These are phyloP conservation scores for Cichlasoma orientale DNA, from an alignment of 2,797 vertebrate genomes.

Conservation along the genomic window DNA sequence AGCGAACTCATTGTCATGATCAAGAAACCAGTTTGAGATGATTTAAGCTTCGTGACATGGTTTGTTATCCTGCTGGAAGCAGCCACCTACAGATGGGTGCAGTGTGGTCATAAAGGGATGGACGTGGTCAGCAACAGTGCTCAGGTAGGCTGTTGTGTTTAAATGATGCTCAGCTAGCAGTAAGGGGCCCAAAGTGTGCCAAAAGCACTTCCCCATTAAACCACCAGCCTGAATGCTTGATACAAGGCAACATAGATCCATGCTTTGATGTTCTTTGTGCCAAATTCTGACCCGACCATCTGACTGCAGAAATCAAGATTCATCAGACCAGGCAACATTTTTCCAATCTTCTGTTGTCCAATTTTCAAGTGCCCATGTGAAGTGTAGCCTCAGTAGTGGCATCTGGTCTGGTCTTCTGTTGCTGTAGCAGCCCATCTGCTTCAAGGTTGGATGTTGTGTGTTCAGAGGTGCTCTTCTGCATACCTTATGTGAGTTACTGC, in stretches of 20 bases:
- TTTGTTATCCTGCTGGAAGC: neutral
- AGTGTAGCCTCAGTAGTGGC: neutral
- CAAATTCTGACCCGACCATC: neutral
- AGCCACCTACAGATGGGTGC: neutral
- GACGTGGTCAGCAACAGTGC: no score
- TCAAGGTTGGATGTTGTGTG: neutral
- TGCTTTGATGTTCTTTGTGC: neutral
- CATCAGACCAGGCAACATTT: neutral
- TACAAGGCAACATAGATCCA: neutral
- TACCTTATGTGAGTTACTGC: neutral
- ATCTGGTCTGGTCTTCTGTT: neutral
- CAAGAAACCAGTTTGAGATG: neutral
- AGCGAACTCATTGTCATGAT: neutral
- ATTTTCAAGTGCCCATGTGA: neutral
- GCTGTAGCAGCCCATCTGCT: neutral
- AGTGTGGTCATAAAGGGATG: no score
- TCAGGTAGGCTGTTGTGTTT: no score
- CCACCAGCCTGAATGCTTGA: no score
- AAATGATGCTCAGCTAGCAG: no score
- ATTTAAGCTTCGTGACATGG: neutral
- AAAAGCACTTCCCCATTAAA: no score
- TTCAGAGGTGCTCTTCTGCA: neutral
- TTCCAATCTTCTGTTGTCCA: neutral
- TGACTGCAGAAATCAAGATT: no score
- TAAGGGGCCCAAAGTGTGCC: no score